Base-by-base conservation (phyloP, 2,888 invertebrate genomes). In the Tridacna gigas region DNA sequence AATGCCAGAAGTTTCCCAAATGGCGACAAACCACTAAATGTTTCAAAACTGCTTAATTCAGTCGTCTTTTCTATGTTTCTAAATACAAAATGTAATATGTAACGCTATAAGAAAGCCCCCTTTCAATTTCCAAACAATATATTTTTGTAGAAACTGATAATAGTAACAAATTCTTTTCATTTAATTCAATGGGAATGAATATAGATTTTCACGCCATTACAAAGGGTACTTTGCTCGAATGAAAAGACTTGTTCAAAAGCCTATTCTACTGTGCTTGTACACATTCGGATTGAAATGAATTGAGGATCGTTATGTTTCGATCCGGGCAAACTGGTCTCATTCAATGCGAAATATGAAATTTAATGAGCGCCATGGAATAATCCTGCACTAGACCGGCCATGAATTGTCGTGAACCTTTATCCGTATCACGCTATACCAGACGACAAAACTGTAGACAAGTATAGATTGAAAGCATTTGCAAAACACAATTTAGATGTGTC, bases 61-160 rank as follows among this genome's bases (percentile, higher is more conserved):
- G 56, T 51, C 51, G 11, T 79, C 79, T 80, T 85, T 80, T 85
- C 76, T 56, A 84, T 61, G 71, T 79, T 75, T 76, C 84, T 83
- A 75, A 79, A 86, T 86, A 83, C 86, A 69, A 86, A 89, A 90
- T 91, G 88, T 90, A 91, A 91, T 91, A 91, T 92, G 91, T 91
- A 91, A 91, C 91, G 84, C 88, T 86, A 90, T 91, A 91, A 92
- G 92, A 91, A 92, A 91, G 88, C 90, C 82, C 88, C 89, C 90
- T 91, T 92, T 91, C 90, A 92, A 91, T 91, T 88, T 90, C 90
- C 92, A 88, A 92, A 92, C 92, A 92, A 92, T 92, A 92, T 92
- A 92, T 92, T 92, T 79, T 91, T 91, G 90, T 88, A 83, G 84
- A 79, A 82, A 86, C 84, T 89, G 91, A 92, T 91, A 92, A 92